These are phyloP conservation scores for Cheumatopsyche charites DNA, from an alignment of 1,140 invertebrate genomes.

Conservation along the genomic window DNA sequence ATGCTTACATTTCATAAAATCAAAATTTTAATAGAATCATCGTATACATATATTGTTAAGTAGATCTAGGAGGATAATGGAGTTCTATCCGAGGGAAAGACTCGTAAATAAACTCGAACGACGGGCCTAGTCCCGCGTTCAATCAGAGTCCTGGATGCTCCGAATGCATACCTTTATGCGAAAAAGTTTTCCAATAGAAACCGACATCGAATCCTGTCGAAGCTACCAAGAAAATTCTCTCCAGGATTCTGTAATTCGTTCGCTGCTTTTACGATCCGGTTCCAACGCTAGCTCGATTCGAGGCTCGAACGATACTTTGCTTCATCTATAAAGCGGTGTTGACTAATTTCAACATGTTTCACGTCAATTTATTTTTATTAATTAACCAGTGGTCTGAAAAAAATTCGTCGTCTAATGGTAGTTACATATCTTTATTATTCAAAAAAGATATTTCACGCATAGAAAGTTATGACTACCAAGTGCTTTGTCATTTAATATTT, in stretches of 20 bases:
- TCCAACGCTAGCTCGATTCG: slow-evolving; percentile 25
- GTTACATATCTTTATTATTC: too few relatives aligned
- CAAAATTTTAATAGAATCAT: too few relatives aligned
- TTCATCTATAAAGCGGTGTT: background rate
- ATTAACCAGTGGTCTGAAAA: too few relatives aligned
- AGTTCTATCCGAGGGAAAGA: background rate
- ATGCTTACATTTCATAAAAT: too few relatives aligned
- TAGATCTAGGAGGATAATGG: slow-evolving; percentile 4
- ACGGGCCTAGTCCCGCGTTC: slow-evolving; percentile 25
- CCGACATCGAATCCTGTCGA: slow-evolving; percentile 23
- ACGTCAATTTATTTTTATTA: too few relatives aligned
- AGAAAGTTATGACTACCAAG: too few relatives aligned
- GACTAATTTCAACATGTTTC: background rate
- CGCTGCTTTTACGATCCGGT: slow-evolving; percentile 39
- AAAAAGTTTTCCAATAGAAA: slow-evolving; percentile 48
- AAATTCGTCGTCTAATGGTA: too few relatives aligned
- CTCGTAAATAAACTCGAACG: slow-evolving; percentile 41
- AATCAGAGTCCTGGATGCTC: slow-evolving; percentile 41
- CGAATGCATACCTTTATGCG: slow-evolving; percentile 48
- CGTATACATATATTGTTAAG: too few relatives aligned
- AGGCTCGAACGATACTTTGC: background rate
- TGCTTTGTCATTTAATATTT: too few relatives aligned
- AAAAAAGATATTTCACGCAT: too few relatives aligned
- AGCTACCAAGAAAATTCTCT: slow-evolving; percentile 33
- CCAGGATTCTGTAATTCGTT: slow-evolving; percentile 39